Base-by-base conservation (phyloP, 2,888 invertebrate species). In the Bugulina stolonifera region DNA sequence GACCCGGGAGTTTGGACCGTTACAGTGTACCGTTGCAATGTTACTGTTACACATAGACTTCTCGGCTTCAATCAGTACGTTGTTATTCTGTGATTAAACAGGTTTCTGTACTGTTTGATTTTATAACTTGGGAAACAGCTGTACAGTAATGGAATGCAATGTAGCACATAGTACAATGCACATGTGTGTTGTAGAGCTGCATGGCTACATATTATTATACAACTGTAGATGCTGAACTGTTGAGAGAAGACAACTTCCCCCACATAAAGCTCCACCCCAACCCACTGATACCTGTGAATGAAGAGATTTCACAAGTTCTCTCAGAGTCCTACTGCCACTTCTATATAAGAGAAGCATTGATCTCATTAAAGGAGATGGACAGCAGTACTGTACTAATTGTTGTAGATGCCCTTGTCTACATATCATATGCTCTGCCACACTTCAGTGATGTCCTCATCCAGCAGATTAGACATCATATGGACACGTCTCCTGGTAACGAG, bases 31-130 rank as follows among this genome's bases (percentile, higher is more conserved):
- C 10, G 76, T 86, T 73, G 85, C 86, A 2, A 79, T 79, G 23
- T 79, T 87, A 34, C 79, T 86, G 34, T 79, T 85, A 43, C 81
- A 82, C 77, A 85, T 84, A 80, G 83, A 85, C 76, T 78, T 85
- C 1, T 74, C 79, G 3, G 75, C 77, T 1, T 81, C 82, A 29
- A 79, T 80, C 72, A 79, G 82, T 82, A 74, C 74, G 73, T 72
- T 18, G 34, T 27, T 71, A 22, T 18, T 18, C 22, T 52, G 14
- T 18, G 22, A 52, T 52, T 18, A 52, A 52, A 14, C 22, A 52
- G n/a, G n/a, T n/a, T n/a, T n/a, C n/a, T n/a, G n/a, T n/a, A n/a
- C n/a, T n/a, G n/a, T n/a, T n/a, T n/a, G n/a, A n/a, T n/a, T n/a
- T n/a, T n/a, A n/a, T n/a, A n/a, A n/a, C n/a, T n/a, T n/a, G n/a